These are phyloP conservation scores for Poeciliopsis paucimaculata DNA, from an alignment of 2,797 vertebrate genomes.

Conservation along the genomic window DNA sequence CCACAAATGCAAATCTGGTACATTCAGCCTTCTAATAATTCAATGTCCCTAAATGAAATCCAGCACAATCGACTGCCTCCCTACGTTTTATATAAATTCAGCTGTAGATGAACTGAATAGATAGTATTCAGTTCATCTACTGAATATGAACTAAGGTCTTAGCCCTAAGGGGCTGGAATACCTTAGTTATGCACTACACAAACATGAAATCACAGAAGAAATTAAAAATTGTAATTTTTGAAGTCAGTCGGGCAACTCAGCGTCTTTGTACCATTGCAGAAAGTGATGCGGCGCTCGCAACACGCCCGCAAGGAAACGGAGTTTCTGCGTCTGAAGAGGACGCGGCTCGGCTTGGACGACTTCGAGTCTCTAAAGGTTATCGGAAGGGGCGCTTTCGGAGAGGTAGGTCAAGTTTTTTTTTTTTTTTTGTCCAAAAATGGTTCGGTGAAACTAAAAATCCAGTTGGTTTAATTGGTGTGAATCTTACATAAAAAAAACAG, in stretches of 20 bases:
- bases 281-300: constrained; percentile 93
- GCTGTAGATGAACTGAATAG: neutral
- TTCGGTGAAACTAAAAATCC: neutral
- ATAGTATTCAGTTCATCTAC: no score
- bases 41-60: neutral
- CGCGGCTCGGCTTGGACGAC: constrained; percentile 93
- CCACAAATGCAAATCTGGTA: neutral
- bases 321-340: constrained; percentile 94
- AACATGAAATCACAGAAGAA: neutral
- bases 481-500: no score
- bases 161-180: neutral
- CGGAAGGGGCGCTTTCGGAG: constrained; percentile 96
- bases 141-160: no score
- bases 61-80: neutral
- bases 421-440: neutral
- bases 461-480: neutral
- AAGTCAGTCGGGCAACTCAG: neutral
- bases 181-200: neutral
- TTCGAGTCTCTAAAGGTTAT: constrained; percentile 98
- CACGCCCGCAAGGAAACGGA: constrained; percentile 98
- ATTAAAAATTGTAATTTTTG: neutral
- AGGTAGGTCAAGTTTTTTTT: constrained; percentile 76
- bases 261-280: constrained; percentile 74
- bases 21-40: neutral
- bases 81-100: neutral